Evolutionary conservation across 2,113 vertebrate genomes (phyloP).

Genomic region (Burhinus oedicnemus): DNA sequence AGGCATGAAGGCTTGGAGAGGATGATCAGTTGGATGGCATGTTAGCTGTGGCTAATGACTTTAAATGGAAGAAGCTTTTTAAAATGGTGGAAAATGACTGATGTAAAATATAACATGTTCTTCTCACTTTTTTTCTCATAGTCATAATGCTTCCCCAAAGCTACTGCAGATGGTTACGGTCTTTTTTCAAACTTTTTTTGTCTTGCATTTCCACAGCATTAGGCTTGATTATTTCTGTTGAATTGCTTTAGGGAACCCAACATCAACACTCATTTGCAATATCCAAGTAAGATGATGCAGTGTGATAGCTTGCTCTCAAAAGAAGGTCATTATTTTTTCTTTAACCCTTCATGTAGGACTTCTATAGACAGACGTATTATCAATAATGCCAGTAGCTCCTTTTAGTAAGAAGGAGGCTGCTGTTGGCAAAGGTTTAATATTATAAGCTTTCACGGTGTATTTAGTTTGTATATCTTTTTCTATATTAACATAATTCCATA

Average conservation of each 20-base stretch:
- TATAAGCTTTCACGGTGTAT: not conserved
- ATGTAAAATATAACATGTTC: not conserved
- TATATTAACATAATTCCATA: not conserved
- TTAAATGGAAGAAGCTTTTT: slow-evolving; percentile 15
- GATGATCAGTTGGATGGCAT: not conserved
- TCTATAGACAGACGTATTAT: not conserved
- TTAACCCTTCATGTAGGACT: not conserved
- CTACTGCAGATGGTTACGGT: slow-evolving; percentile 42
- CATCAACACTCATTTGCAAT: slow-evolving; percentile 18
- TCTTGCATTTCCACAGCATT: slow-evolving; percentile 38
- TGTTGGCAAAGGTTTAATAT: not conserved
- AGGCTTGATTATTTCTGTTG: slow-evolving; percentile 39
- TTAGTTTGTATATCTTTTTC: not conserved
- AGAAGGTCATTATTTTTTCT: not conserved
- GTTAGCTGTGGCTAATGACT: slow-evolving; percentile 26
- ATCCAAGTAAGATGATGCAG: not conserved
- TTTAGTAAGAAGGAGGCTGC: not conserved
- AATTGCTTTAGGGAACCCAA: slow-evolving; percentile 43
- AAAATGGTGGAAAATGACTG: slow-evolving; percentile 6
- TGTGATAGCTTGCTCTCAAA: not conserved
- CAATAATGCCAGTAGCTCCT: not conserved
- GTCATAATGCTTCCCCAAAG: not conserved
- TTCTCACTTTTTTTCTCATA: not conserved
- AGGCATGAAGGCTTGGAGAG: not conserved
- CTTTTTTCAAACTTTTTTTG: slow-evolving; percentile 20